phyloP scores from a whole-genome alignment of 2,113 vertebrate species.

The Silurus meridionalis region DNA sequence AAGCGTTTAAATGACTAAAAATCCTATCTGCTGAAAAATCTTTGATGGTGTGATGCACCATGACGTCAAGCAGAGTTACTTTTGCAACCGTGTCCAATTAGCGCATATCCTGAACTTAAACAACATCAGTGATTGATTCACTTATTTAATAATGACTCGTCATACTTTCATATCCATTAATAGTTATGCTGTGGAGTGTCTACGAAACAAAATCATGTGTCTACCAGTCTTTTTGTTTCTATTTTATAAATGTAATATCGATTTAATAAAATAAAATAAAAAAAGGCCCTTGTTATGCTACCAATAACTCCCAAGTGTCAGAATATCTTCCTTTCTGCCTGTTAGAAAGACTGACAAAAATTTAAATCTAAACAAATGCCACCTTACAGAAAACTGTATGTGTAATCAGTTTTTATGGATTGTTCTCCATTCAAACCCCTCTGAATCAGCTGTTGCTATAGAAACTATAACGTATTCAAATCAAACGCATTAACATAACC shows the following conservation, averaged over 20 bases:
- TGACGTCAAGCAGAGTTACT: neutral
- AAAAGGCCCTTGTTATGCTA: neutral
- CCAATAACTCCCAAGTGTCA: neutral
- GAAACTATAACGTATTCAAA: neutral
- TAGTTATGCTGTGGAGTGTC: neutral
- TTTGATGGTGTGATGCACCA: neutral
- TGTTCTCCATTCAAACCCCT: neutral
- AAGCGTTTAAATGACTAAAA: neutral
- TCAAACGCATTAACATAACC: neutral
- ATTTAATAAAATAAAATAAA: neutral
- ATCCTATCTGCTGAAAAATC: neutral
- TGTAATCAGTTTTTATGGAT: no score
- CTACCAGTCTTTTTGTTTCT: neutral
- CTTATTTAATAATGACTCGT: neutral
- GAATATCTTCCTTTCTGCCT: neutral
- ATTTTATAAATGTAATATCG: neutral
- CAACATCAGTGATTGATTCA: neutral
- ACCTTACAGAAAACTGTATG: neutral
- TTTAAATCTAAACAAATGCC: neutral
- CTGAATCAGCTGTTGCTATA: neutral
- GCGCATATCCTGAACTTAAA: no score
- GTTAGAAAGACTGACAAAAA: neutral
- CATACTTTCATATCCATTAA: neutral
- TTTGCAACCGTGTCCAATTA: no score
- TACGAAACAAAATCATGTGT: neutral